Evolutionary conservation across 2,113 vertebrate species (phyloP), one percentile per base, ranked within the genome.

Genomic region (Anoplopoma fimbria): DNA sequence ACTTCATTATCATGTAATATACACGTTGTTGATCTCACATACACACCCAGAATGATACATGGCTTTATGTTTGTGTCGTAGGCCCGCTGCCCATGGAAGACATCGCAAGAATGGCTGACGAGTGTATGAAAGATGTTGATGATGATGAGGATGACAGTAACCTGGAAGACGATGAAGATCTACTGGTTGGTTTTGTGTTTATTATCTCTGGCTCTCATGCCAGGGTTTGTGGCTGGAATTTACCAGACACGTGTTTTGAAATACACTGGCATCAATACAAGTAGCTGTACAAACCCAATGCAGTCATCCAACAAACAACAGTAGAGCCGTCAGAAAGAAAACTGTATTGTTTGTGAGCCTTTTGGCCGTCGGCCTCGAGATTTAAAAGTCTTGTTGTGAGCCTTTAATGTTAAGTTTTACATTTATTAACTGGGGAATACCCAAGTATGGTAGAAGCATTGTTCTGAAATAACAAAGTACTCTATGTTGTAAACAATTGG

Each of bases 31-130:
- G 15, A 34, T 38, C 19, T 79, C 13, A 2, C 25, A 53, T 55
- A 23, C 27, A 55, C 76, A 63, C 60, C 21, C 42, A 12, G 51
- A 34, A 1, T 23, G 38, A 51, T 25, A 19, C 31, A 68, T 36
- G 23, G 14, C 69, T 9, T 45, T 5, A 4, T 82, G 34, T 86
- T 70, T 82, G 47, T 92, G 73, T 89, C 67, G 14, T 67, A 99
- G 98, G 91, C 25, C 96, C 97, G 9, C 87, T 99, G 87, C 97
- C 97, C 14, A 97, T 99, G 97, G 97, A 97, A 60, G 96, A 98
- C 81, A 99, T 99, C 6, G 96, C 96, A 88, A 97, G 95, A 92
- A 94, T 99, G 97, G 97, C 97, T 0, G 97, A 97, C 0, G 97
- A 97, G 55, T 99, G 98, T 78, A 97, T 99, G 97, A 97, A 79